Evolutionary conservation across 2,113 vertebrate species (phyloP).

Genomic region (Ornithorhynchus anatinus): DNA sequence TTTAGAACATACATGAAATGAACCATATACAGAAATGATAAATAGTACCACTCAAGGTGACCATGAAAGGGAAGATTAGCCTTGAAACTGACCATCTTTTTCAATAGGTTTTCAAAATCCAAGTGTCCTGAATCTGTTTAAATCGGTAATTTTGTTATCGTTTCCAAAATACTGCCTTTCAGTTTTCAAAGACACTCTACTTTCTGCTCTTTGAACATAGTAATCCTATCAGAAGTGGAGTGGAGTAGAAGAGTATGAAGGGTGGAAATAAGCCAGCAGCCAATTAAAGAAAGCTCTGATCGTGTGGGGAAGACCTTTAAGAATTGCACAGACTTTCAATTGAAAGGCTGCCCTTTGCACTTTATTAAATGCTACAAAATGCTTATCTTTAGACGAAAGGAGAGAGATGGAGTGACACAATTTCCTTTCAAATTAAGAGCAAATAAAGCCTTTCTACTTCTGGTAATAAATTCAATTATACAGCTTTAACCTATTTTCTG

Average conservation of each 20-base stretch:
- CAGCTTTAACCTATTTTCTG: conserved; percentile 3
- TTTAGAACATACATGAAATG: background rate
- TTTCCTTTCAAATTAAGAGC: conserved; percentile 44
- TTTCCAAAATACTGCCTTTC: background rate
- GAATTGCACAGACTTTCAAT: background rate
- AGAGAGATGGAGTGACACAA: conserved; percentile 10
- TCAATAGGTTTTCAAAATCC: background rate
- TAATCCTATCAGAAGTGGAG: background rate
- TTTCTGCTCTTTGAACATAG: background rate
- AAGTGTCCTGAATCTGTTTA: conserved; percentile 12
- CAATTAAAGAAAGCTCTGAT: background rate
- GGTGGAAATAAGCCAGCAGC: background rate
- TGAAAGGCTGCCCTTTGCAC: conserved; percentile 7
- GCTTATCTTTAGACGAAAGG: conserved; percentile 18
- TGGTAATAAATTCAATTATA: conserved; percentile 27
- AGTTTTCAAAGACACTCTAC: background rate
- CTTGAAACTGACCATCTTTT: background rate
- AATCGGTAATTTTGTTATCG: background rate
- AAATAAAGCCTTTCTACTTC: conserved; percentile 51
- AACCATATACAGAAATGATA: background rate
- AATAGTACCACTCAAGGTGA: background rate
- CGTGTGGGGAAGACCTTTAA: background rate
- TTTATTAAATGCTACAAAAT: conserved; percentile 41
- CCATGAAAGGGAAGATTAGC: background rate
- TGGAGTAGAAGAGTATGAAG: background rate